Evolutionary conservation across 2,113 vertebrate genomes (phyloP), one percentile per base, ranked within the genome.

Genomic region (Abramis brama): DNA sequence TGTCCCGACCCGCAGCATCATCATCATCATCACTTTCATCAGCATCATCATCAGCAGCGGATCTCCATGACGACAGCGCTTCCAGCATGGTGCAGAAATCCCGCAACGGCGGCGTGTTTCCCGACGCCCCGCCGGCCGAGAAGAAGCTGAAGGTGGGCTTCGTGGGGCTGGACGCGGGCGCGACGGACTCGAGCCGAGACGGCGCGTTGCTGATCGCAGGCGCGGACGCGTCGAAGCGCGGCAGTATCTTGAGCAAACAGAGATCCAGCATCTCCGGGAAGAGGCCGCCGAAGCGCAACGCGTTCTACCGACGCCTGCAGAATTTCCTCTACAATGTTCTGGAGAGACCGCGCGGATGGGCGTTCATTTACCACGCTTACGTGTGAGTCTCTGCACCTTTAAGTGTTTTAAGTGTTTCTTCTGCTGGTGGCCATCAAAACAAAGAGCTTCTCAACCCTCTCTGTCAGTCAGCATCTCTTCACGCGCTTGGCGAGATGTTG

Each of bases 101-200:
- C 91, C 95, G 96, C 92, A 98, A 98, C 95, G 97, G 97, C 91
- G 98, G 96, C 86, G 96, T 98, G 87, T 98, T 97, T 93, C 95
- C 97, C 60, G 43, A 43, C 43, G 97, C 94, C 79, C 90, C 96
- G 82, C 90, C 95, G 89, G 96, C 96, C 60, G 97, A 97, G 95
- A 98, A 97, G 94, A 97, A 97, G 95, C 96, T 98, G 87, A 98
- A 97, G 94, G 98, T 99, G 93, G 98, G 97, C 91, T 99, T 99
- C 91, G 98, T 99, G 83, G 98, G 97, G 89, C 88, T 99, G 91
- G 97, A 99, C 90, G 94, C 96, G 23, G 96, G 96, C 5, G 96
- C 96, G 5, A 91, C 96, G 78, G 97, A 99, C 86, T 96, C 96
- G 89, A 97, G 93, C 88, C 93, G 97, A 88, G 97, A 99, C 85